phyloP scores from a whole-genome alignment of 2,888 invertebrate genomes.

The Eupeodes latifasciatus region DNA sequence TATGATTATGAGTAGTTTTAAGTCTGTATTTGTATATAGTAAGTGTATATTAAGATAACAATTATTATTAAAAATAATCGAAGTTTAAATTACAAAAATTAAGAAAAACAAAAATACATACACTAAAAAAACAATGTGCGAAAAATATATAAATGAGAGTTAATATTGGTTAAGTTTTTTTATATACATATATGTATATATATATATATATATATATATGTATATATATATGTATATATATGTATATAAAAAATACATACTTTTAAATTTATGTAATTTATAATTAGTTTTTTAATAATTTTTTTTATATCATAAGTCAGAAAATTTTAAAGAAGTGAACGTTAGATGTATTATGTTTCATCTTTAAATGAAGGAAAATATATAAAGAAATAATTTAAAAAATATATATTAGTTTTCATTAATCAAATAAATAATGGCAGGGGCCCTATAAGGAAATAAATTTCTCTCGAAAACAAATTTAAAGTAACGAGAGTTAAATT shows the following conservation, averaged over 20 bases:
- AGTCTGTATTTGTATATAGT: constrained; percentile 55
- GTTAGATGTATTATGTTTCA: constrained; percentile 69
- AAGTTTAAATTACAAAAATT: constrained; percentile 21
- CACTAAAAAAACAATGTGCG: constrained; percentile 22
- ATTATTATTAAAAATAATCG: constrained; percentile 21
- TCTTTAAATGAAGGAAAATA: constrained; percentile 72
- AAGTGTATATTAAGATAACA: constrained; percentile 54
- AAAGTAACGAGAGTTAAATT: too few species aligned
- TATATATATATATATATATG: constrained; percentile 17
- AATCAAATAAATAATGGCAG: neutral
- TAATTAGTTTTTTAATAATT: constrained; percentile 72
- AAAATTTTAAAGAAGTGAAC: constrained; percentile 68
- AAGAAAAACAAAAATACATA: constrained; percentile 2
- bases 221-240: constrained; percentile 21
- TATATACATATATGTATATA: constrained; percentile 15
- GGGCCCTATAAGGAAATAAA: too few species aligned
- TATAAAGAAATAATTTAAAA: constrained; percentile 74
- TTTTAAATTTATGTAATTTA: constrained; percentile 74
- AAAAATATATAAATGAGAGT: constrained; percentile 55
- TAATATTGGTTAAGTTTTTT: constrained; percentile 61
- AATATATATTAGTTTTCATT: constrained; percentile 45
- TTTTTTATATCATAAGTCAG: constrained; percentile 55
- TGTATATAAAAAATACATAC: constrained; percentile 34
- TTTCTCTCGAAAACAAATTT: too few species aligned
- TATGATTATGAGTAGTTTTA: constrained; percentile 47